Conservation (phyloP, 2,113 vertebrate species). For the Centropus bengalensis region DNA sequence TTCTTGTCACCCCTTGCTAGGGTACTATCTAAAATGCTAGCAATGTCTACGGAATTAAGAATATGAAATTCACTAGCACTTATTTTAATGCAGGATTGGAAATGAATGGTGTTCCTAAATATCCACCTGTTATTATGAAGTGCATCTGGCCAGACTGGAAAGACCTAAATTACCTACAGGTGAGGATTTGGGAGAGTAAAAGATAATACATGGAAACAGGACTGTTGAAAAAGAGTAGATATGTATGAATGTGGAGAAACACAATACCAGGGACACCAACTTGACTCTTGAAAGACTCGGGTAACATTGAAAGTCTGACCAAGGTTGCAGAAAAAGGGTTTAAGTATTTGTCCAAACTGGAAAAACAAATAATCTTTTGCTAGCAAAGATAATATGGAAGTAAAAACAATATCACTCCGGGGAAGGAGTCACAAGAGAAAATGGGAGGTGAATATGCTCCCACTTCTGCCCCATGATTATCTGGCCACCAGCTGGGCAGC, state of each 20-base stretch:
- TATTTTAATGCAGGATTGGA: background rate
- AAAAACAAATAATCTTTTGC: background rate
- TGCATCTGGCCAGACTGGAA: background rate
- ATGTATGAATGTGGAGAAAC: background rate
- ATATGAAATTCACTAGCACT: background rate
- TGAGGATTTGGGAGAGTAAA: background rate
- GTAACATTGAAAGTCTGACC: background rate
- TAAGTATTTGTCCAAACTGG: background rate
- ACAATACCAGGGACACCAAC: background rate
- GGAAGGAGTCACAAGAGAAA: background rate
- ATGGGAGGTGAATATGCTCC: background rate
- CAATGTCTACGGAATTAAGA: background rate
- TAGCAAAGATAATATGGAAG: background rate
- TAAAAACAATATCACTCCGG: background rate
- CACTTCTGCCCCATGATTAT: background rate
- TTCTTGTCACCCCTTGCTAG: background rate
- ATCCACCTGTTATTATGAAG: background rate
- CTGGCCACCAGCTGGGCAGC: fast-evolving
- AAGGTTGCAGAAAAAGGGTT: background rate
- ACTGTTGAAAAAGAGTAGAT: background rate
- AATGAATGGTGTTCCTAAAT: background rate
- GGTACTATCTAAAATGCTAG: background rate
- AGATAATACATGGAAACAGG: background rate
- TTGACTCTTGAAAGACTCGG: background rate
- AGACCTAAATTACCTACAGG: background rate